Evolutionary conservation across 2,113 vertebrate genomes (phyloP), one percentile per base, ranked within the genome.

Genomic region (Tragulus kanchil): DNA sequence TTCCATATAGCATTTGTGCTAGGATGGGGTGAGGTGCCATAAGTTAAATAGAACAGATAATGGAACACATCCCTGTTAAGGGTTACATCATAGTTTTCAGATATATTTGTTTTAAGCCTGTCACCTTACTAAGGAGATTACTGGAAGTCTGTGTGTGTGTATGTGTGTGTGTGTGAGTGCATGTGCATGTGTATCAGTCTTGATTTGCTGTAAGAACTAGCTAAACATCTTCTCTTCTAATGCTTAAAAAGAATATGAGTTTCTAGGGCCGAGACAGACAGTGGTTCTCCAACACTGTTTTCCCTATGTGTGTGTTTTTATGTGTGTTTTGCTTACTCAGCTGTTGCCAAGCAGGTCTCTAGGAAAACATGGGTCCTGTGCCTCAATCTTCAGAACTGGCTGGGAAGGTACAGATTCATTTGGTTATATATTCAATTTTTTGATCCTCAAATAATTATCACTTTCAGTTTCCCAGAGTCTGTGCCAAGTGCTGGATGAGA

Each of bases 11-110:
- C 52, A 0, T 87, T 78, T 95, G 21, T 58, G 6, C 61, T 87
- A 26, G 1, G 28, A 48, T 85, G 62, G 61, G 61, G 23, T 65
- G 26, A 61, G 17, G 13, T n/a, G 69, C 3, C 16, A 17, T 71
- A 5, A 31, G 1, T 42, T 75, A 71, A 69, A 31, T 48, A 75
- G 17, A 88, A 50, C 28, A 89, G 36, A 64, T 85, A 36, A n/a
- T 25, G 17, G 17, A 65, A 45, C 17, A 25, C 1, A 73, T 9
- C 3, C 64, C 61, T 64, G 1, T 64, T n/a, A 77, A 94, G 59
- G 90, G 48, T 95, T 59, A 64, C 61, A 81, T 73, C 62, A 73
- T 67, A 42, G 3, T 88, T 85, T 91, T 69, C 59, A 89, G 81
- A 81, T 84, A 12, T 58, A 78, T 17, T 71, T 28, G 5, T 79